phyloP scores from a whole-genome alignment of 1,140 invertebrate species.

The Parapsyche elsis region DNA sequence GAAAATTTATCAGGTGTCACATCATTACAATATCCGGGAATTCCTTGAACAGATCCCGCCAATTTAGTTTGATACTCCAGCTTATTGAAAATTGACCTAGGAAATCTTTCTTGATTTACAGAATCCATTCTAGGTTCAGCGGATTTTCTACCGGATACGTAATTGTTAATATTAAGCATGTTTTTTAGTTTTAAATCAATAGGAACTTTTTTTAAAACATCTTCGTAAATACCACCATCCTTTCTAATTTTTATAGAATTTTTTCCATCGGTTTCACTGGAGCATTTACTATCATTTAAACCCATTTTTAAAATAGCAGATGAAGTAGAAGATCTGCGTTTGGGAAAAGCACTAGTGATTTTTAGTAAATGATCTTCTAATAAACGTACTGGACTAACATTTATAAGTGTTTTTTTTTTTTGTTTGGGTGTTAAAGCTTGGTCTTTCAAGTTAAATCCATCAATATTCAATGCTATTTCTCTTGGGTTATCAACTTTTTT shows the following conservation, averaged over 20 bases:
- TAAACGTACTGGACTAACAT: constrained; percentile 33
- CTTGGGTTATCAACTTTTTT: constrained; percentile 38
- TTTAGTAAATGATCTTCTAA: constrained; percentile 59
- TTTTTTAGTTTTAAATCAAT: constrained; percentile 14
- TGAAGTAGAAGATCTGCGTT: constrained; percentile 61
- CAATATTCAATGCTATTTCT: constrained; percentile 13
- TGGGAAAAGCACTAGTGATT: constrained; percentile 58
- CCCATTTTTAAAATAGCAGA: constrained; percentile 54
- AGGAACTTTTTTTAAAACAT: constrained; percentile 1
- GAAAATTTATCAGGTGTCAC: constrained; percentile 60
- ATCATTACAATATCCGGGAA: background rate
- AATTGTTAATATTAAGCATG: constrained; percentile 34
- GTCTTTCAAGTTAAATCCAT: background rate
- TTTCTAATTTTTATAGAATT: background rate
- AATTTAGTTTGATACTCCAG: constrained; percentile 1
- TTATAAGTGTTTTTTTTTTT: background rate
- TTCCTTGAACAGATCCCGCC: constrained; percentile 14
- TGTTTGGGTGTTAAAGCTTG: background rate
- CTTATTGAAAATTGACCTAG: background rate
- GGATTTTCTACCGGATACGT: constrained; percentile 48
- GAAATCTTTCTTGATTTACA: background rate
- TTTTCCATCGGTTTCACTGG: background rate
- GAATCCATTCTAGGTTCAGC: constrained; percentile 48
- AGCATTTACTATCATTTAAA: constrained; percentile 32
- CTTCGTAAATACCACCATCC: constrained; percentile 24